phyloP scores from a whole-genome alignment of 2,888 invertebrate species.

The Siphlonurus alternatus region DNA sequence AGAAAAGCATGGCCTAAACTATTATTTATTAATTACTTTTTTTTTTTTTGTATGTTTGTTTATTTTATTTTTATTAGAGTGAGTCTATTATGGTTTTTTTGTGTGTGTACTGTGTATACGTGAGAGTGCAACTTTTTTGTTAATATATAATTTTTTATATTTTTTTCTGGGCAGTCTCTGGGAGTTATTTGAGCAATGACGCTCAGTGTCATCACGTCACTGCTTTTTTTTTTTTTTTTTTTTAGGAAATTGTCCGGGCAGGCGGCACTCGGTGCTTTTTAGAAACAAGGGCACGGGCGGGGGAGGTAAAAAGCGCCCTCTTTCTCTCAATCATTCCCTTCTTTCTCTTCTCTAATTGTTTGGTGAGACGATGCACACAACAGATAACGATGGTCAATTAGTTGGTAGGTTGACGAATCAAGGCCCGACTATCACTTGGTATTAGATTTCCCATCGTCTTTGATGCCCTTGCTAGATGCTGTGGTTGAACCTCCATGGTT shows the following conservation, averaged over 20 bases:
- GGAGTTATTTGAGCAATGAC: not conserved
- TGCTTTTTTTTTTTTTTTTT: not conserved
- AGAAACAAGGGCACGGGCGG: no score
- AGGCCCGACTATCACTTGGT: not conserved
- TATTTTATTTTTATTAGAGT: constrained; percentile 10
- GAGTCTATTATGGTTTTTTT: not conserved
- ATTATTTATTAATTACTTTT: constrained; percentile 12
- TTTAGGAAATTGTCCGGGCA: no score
- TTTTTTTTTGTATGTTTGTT: constrained; percentile 13
- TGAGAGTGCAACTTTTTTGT: not conserved
- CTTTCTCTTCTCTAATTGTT: not conserved
- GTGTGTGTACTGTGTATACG: not conserved
- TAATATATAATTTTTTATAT: not conserved
- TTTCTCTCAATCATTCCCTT: not conserved
- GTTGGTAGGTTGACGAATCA: no score
- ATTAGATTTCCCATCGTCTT: constrained; percentile 9
- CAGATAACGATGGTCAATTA: no score
- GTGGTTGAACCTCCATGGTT: no score
- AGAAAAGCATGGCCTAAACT: not conserved
- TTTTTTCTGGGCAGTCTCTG: not conserved
- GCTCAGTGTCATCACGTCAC: not conserved
- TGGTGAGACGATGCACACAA: not conserved
- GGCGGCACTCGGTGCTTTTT: no score
- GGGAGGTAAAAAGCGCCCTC: no score
- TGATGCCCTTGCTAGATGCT: no score